These are phyloP conservation scores for Agapostemon virescens DNA, from an alignment of 2,888 invertebrate species.

Conservation along the genomic window DNA sequence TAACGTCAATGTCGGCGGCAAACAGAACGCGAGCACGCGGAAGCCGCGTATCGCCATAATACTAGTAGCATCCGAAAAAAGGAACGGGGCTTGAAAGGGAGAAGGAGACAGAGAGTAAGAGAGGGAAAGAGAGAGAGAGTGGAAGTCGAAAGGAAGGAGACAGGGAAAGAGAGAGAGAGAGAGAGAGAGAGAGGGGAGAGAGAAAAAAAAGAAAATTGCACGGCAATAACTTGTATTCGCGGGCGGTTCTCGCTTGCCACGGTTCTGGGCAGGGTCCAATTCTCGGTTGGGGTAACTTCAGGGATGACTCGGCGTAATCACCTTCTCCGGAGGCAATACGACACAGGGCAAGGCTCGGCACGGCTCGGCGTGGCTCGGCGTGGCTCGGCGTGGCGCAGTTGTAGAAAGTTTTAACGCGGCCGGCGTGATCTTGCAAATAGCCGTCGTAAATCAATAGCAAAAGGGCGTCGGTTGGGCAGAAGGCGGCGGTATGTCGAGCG, in stretches of 20 bases:
- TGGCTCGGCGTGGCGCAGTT: constrained; percentile 68
- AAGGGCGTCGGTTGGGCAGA: constrained; percentile 62
- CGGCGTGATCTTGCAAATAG: constrained; percentile 79
- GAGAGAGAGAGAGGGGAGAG: not conserved
- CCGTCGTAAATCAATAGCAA: constrained; percentile 78
- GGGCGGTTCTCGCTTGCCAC: not conserved
- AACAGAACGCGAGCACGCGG: too few relatives aligned
- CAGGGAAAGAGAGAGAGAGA: not conserved
- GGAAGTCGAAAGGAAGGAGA: not conserved
- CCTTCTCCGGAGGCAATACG: constrained; percentile 53
- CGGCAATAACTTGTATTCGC: constrained; percentile 27
- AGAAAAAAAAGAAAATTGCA: constrained; percentile 27
- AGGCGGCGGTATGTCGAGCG: constrained; percentile 36
- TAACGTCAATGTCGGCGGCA: too few relatives aligned
- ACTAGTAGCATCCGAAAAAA: not conserved
- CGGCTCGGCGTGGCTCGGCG: not conserved
- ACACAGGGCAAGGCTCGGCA: constrained; percentile 55
- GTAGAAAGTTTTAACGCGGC: constrained; percentile 76
- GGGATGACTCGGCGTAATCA: constrained; percentile 66
- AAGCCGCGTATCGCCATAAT: not conserved
- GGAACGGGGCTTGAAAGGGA: too few relatives aligned
- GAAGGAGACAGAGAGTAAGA: too few relatives aligned
- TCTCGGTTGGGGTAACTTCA: constrained; percentile 50
- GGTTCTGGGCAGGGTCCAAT: constrained; percentile 61
- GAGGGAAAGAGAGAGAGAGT: not conserved